These are phyloP conservation scores for Agriopis marginaria DNA, from an alignment of 2,888 invertebrate species.

Conservation along the genomic window DNA sequence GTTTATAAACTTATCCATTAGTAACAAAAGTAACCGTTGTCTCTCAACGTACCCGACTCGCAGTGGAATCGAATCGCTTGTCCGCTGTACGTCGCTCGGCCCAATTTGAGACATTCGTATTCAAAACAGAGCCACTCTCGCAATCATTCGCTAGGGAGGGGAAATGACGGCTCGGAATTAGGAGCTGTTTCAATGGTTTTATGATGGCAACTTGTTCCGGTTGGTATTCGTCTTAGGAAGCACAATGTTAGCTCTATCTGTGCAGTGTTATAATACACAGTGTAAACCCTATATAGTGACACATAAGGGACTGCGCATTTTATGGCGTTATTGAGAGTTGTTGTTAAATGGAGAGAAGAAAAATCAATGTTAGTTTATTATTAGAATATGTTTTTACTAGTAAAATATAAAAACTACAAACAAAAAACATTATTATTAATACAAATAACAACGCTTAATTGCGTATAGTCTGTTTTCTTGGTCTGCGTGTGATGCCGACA, in stretches of 20 bases:
- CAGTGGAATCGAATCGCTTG: constrained; percentile 26
- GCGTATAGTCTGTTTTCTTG: too few species aligned
- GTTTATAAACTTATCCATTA: too few species aligned
- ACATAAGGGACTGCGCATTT: too few species aligned
- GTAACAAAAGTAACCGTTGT: background rate
- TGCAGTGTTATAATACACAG: background rate
- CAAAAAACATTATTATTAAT: too few species aligned
- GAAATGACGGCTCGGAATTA: constrained; percentile 18
- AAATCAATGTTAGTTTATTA: too few species aligned
- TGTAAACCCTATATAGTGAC: background rate
- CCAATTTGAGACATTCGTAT: constrained; percentile 39
- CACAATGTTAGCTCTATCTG: background rate
- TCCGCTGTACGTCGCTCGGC: constrained; percentile 30
- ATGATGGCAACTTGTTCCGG: background rate
- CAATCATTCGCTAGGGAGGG: constrained; percentile 31
- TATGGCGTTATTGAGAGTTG: too few species aligned
- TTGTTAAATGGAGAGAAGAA: too few species aligned
- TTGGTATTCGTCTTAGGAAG: background rate
- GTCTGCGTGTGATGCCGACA: too few species aligned
- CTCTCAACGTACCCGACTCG: background rate
- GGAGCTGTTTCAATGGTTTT: background rate
- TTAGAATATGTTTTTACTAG: too few species aligned
- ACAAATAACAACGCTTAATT: too few species aligned
- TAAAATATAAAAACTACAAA: too few species aligned
- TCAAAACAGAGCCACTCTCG: constrained; percentile 33